Conservation (phyloP, 1,140 invertebrate species). For the Venustaconcha ellipsiformis region DNA sequence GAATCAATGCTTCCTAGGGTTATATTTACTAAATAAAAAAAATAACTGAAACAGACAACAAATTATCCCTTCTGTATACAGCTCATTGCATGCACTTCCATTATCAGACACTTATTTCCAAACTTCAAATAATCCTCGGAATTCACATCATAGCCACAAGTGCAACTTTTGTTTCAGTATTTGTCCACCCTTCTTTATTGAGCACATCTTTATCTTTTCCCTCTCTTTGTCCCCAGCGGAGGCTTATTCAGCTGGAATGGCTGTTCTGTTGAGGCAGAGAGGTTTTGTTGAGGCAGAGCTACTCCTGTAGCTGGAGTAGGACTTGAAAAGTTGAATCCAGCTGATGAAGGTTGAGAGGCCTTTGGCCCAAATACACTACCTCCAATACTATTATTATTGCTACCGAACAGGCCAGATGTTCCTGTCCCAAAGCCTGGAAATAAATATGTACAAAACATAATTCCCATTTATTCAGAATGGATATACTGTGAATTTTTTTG, state of each 20-base stretch:
- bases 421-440: constrained; percentile 32
- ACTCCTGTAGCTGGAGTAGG: constrained; percentile 27
- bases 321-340: constrained; percentile 30
- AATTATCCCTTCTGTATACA: no score
- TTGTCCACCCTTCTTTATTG: no score
- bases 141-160: no score
- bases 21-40: no score
- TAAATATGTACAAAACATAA: neutral
- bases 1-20: no score
- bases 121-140: no score
- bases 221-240: constrained; percentile 78
- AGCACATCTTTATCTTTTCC: constrained; percentile 71
- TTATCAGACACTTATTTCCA: no score
- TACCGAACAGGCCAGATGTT: neutral
- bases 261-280: constrained; percentile 38
- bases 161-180: no score
- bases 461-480: no score
- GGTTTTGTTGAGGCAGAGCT: constrained; percentile 19
- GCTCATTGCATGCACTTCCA: no score
- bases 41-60: no score
- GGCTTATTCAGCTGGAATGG: constrained; percentile 81
- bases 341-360: neutral
- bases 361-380: neutral
- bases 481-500: no score
- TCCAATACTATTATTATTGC: neutral